phyloP scores from a whole-genome alignment of 2,113 vertebrate genomes.

The Tonatia bakeri region DNA sequence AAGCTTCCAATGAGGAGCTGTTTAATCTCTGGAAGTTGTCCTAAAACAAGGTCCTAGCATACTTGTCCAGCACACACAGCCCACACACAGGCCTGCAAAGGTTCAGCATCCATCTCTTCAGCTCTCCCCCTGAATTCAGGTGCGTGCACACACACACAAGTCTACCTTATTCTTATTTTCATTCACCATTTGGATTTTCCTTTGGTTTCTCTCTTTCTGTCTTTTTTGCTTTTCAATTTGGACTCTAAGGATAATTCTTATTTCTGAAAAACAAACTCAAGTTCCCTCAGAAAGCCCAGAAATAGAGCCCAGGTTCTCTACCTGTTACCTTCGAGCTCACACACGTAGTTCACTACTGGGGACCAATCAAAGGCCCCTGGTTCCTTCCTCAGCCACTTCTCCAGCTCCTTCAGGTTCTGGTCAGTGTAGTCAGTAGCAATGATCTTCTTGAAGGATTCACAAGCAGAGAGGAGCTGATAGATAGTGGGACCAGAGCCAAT shows the following conservation, averaged over 20 bases:
- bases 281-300: not conserved
- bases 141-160: too few species aligned
- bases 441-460: constrained; percentile 65
- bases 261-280: not conserved
- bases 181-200: not conserved
- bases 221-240: not conserved
- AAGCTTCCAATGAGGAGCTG: not conserved
- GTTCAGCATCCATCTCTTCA: not conserved
- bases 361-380: constrained; percentile 67
- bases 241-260: not conserved
- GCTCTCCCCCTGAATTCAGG: not conserved
- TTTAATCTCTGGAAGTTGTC: not conserved
- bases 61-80: too few species aligned
- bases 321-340: constrained; percentile 71
- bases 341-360: constrained; percentile 53
- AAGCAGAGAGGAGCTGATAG: constrained; percentile 70
- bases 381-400: constrained; percentile 65
- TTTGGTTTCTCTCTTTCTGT: not conserved
- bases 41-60: not conserved
- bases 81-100: not conserved
- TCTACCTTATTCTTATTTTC: not conserved
- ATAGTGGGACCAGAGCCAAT: constrained; percentile 69
- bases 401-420: constrained; percentile 62
- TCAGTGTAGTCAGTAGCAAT: constrained; percentile 54
- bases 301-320: not conserved